Evolutionary conservation across 2,888 invertebrate genomes (phyloP), one percentile per base, ranked within the genome.

Genomic region (Bruchidius siliquastri): DNA sequence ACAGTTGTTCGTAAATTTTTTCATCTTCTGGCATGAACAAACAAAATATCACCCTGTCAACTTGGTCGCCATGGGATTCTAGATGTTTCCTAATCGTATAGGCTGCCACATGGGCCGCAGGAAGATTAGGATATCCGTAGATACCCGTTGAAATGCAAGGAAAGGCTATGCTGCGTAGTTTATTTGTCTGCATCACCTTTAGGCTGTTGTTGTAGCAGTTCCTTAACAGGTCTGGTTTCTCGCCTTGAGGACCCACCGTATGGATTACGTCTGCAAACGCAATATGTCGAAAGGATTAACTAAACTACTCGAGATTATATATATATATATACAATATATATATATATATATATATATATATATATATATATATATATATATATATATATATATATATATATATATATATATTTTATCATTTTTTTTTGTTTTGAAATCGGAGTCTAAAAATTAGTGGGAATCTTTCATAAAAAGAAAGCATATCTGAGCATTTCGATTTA

Each of bases 131-230:
- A 85, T 96, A 97, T 0, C 95, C 95, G 84, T 95, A 96, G 76
- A 96, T 90, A n/a, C 97, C 97, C 3, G 97, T 97, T 0, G 96
- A 94, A 82, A 97, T 94, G 83, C 96, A 96, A 0, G 96, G 96
- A 84, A 96, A 96, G 0, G 96, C 96, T 70, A 96, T 90, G 4
- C 92, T 89, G 70, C 87, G 87, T 0, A 95, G 81, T 0, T 89
- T 85, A 76, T 92, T 88, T 32, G 89, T 85, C 20, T 86, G 82
- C 72, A 90, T 89, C 20, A 91, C 77, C 0, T 90, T 84, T 0
- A 96, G 86, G 81, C 91, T 90, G 21, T 90, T 92, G 72, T 88
- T 86, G 83, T 97, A 97, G 83, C 95, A 95, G 0, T 90, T 89
- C 73, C 88, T 85, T 6, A 97, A 88, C 69, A 89, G 86, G 0